A percentile compares a stretch with the other conserved stretches of the same genome.
These are phyloP conservation scores for Akabosia matsudoensis DNA, from an alignment of 1,140 invertebrate genomes.

Conservation along the genomic window DNA sequence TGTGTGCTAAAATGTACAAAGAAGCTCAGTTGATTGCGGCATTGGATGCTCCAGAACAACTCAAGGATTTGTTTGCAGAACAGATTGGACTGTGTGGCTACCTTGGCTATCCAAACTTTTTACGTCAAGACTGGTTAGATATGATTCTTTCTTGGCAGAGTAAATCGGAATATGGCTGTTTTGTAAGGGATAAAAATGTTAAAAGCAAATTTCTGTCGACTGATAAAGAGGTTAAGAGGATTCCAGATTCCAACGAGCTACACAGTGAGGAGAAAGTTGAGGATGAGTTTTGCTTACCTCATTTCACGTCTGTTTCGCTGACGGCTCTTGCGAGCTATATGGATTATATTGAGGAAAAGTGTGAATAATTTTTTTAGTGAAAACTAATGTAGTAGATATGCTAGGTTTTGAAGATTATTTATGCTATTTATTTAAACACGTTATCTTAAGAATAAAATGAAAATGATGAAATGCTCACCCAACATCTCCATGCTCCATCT, in stretches of 20 bases:
- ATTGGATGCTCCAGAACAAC: neutral
- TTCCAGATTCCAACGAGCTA: neutral
- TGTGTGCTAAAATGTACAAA: constrained; percentile 13
- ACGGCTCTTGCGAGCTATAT: neutral
- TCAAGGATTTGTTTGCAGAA: neutral
- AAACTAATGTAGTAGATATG: neutral
- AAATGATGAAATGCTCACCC: too few relatives aligned
- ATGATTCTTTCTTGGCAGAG: constrained; percentile 16
- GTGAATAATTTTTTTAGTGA: neutral
- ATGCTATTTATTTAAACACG: neutral
- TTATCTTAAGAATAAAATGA: too few relatives aligned
- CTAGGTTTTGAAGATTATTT: neutral
- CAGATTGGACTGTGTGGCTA: neutral
- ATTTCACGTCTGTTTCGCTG: constrained; percentile 1
- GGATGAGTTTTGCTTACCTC: neutral
- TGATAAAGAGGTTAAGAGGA: neutral
- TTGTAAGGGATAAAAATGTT: neutral
- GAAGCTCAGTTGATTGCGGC: neutral
- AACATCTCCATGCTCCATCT: too few relatives aligned
- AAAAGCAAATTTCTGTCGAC: neutral
- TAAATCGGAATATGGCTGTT: constrained; percentile 9
- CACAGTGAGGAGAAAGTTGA: neutral
- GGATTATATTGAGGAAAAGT: constrained; percentile 16
- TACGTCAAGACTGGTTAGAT: neutral
- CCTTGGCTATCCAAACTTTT: constrained; percentile 1